Evolutionary conservation across 1,140 invertebrate species (phyloP).

Genomic region (Diabrotica virgifera): DNA sequence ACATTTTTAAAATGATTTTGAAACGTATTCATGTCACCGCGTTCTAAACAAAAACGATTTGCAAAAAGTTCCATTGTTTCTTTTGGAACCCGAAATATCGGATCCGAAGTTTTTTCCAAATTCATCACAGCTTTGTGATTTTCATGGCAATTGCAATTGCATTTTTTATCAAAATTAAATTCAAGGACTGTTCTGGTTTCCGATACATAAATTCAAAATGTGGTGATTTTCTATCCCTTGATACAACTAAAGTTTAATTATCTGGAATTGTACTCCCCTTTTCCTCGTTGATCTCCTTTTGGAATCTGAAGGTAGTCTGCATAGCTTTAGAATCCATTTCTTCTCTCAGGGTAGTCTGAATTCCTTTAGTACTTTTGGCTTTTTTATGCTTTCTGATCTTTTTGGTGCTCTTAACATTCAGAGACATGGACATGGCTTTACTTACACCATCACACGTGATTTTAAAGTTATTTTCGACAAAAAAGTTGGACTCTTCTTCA

Average conservation of each 20-base stretch:
- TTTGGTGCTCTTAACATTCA: constrained; percentile 26
- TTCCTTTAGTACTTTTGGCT: not conserved
- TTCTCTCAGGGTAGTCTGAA: constrained; percentile 14
- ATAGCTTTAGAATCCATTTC: constrained; percentile 17
- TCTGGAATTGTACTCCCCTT: not conserved
- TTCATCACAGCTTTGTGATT: not conserved
- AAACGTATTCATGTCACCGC: not conserved
- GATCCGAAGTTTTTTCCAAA: not conserved
- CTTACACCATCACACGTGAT: constrained; percentile 18
- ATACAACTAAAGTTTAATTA: constrained; percentile 19
- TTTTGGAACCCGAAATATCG: not conserved
- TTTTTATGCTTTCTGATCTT: constrained; percentile 14
- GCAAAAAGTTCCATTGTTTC: not conserved
- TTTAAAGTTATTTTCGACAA: constrained; percentile 24
- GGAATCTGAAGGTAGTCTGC: constrained; percentile 9
- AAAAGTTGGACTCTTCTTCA: constrained; percentile 29
- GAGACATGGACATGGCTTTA: constrained; percentile 26
- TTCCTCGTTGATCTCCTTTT: not conserved
- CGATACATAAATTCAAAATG: constrained; percentile 10
- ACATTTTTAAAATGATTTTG: not conserved
- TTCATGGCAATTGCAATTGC: constrained; percentile 9
- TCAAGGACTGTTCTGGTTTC: not conserved
- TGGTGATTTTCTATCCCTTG: not conserved
- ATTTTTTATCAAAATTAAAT: not conserved
- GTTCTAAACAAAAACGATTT: not conserved